phyloP scores from a whole-genome alignment of 2,113 vertebrate genomes.

The Gambusia affinis region DNA sequence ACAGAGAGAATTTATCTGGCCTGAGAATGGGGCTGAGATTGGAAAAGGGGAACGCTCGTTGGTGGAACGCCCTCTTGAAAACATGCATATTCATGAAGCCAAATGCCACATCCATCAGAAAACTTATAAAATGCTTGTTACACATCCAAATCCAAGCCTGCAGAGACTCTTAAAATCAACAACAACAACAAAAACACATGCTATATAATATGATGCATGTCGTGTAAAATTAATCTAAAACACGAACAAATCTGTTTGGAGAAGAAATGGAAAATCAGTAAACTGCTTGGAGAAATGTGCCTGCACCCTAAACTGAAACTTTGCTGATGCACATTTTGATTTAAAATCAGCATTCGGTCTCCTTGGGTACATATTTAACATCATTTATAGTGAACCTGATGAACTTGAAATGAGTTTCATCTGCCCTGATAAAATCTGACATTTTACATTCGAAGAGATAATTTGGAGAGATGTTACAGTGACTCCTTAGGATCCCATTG shows the following conservation, averaged over 20 bases:
- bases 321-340: neutral
- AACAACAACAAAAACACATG: too few species aligned
- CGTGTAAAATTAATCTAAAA: too few species aligned
- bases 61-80: slow-evolving; percentile 37
- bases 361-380: neutral
- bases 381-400: neutral
- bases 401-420: neutral
- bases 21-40: slow-evolving; percentile 43
- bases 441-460: neutral
- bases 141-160: neutral
- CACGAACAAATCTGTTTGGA: too few species aligned
- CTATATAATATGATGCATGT: too few species aligned
- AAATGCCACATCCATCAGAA: slow-evolving; percentile 42
- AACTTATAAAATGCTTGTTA: slow-evolving; percentile 27
- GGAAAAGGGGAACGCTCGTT: slow-evolving; percentile 54
- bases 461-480: neutral
- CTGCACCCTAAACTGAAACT: too few species aligned
- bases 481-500: neutral
- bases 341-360: neutral
- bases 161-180: too few species aligned
- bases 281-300: too few species aligned
- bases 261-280: too few species aligned
- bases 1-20: slow-evolving; percentile 55
- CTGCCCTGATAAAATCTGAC: neutral
- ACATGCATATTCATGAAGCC: slow-evolving; percentile 58